Conservation (phyloP, 2,797 vertebrate genomes). For the Arnoldichthys spilopterus region DNA sequence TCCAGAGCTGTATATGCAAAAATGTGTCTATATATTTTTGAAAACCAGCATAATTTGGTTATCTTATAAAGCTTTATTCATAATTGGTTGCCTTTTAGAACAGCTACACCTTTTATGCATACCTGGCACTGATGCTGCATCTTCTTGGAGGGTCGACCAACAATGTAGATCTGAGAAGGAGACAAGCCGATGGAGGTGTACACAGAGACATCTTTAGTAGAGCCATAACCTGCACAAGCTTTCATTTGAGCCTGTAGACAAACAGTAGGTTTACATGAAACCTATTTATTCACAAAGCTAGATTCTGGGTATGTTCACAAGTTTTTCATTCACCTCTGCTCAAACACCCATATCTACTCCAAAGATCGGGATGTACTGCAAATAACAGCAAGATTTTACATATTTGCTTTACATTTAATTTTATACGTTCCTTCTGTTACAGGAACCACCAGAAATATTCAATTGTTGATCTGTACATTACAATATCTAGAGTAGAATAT, state of each 20-base stretch:
- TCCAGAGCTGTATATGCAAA: too few species aligned
- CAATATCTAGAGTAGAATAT: too few species aligned
- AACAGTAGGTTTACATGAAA: background rate
- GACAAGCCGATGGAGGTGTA: slow-evolving; percentile 90
- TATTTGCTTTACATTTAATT: too few species aligned
- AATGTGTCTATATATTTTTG: too few species aligned
- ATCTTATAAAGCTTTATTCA: too few species aligned
- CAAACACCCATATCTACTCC: background rate
- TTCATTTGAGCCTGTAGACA: slow-evolving; percentile 87
- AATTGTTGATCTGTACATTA: too few species aligned
- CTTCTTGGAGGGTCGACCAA: slow-evolving; percentile 93
- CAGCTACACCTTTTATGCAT: background rate
- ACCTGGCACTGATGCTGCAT: slow-evolving; percentile 96
- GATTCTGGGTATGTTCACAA: background rate
- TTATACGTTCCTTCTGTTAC: too few species aligned
- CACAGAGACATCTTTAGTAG: slow-evolving; percentile 94
- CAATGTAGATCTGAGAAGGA: slow-evolving; percentile 93
- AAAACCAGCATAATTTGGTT: too few species aligned
- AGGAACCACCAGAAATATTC: too few species aligned
- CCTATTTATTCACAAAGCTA: background rate
- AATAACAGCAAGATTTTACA: too few species aligned
- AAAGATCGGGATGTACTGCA: too few species aligned
- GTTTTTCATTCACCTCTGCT: background rate
- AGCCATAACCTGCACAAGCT: slow-evolving; percentile 92
- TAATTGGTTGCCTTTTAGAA: background rate